phyloP scores from a whole-genome alignment of 2,888 invertebrate species.

The Agapostemon virescens region DNA sequence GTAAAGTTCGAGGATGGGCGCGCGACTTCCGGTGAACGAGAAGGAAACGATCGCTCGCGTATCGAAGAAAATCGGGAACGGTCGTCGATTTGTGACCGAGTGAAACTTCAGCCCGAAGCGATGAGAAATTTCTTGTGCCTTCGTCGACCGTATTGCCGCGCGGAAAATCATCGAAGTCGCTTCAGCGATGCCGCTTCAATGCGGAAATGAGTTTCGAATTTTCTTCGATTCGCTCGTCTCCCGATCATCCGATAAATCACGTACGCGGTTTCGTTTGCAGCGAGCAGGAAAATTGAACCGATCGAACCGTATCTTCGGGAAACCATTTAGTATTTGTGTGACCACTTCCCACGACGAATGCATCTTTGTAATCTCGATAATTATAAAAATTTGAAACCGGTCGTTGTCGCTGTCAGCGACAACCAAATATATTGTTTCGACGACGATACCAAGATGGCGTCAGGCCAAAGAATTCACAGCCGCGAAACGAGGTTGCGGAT shows the following conservation, averaged over 20 bases:
- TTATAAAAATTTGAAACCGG: too few relatives aligned
- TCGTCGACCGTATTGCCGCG: not conserved
- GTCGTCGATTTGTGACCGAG: conserved; percentile 21
- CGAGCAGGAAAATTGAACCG: not conserved
- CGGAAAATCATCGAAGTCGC: not conserved
- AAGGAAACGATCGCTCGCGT: not conserved
- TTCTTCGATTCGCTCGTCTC: not conserved
- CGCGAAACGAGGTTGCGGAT: not conserved
- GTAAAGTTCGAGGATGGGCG: not conserved
- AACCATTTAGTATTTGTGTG: too few relatives aligned
- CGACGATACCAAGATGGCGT: too few relatives aligned
- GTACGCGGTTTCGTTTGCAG: too few relatives aligned
- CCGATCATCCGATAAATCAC: not conserved
- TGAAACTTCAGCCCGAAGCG: conserved; percentile 18
- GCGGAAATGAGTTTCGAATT: conserved; percentile 5
- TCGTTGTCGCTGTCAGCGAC: too few relatives aligned
- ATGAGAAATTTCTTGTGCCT: conserved; percentile 39
- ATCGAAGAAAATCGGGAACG: conserved; percentile 36
- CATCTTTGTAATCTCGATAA: too few relatives aligned
- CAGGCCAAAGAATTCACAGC: too few relatives aligned
- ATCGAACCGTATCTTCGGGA: not conserved
- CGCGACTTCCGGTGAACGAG: not conserved
- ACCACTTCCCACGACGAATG: too few relatives aligned
- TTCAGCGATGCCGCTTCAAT: not conserved
- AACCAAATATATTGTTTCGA: too few relatives aligned